Evolutionary conservation across 2,888 invertebrate species (phyloP), one percentile per base, ranked within the genome.

Genomic region (Carpatolechia fugitivella): DNA sequence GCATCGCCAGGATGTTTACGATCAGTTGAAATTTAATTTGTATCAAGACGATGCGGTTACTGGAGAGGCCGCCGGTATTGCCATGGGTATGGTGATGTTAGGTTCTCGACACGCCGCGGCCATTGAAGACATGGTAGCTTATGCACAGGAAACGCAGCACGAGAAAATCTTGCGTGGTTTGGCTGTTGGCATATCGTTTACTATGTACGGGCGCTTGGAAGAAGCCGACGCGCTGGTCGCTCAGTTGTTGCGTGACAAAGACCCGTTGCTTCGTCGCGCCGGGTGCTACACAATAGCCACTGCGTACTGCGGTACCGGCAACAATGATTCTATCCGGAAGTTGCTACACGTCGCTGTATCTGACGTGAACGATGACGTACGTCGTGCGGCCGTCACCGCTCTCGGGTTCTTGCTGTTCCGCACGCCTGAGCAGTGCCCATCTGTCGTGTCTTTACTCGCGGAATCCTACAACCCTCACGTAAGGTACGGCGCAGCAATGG

Each of bases 381-480:
- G 99, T 61, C 94, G 99, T 56, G 99, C 99, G 54, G 99, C 99
- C 35, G 99, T 99, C 14, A 99, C 98, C 8, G 98, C 98, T n/a
- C 93, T 99, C 56, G 99, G 99, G 67, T 99, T 99, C 82, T 93
- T 99, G 53, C 91, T 99, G 60, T 99, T 99, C 92, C 94, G 98
- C 72, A 98, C 97, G 0, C 98, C 99, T 0, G 99, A 99, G 76
- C 99, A 99, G 74, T 97, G 97, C 72, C 99, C 99, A 1, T 97
- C 97, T 63, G 98, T 99, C 5, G 99, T 99, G 1, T 98, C 98
- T 0, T 91, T 99, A 13, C 88, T 99, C 60, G 98, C 99, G 0
- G 99, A 99, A 82, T 99, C 98, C 59, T 99, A 99, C 91, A 99
- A 99, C 80, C 99, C 99, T 0, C 99, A 99, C 79, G 99, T 99